Evolutionary conservation across 2,113 vertebrate species (phyloP).

Genomic region (Riparia riparia): DNA sequence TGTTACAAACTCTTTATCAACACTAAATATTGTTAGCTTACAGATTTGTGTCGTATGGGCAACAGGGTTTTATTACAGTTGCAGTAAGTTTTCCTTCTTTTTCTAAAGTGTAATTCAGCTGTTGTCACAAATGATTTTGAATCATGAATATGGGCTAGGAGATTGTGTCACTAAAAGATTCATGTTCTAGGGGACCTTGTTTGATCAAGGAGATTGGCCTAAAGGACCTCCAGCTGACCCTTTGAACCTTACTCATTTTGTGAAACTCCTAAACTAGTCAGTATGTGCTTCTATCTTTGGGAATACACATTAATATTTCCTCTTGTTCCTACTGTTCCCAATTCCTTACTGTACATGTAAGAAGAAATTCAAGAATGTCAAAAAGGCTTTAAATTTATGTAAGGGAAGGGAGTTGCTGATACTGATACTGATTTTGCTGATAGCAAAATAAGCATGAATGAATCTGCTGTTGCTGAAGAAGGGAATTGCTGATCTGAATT

Average conservation of each 20-base stretch:
- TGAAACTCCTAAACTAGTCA: not conserved
- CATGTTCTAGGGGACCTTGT: no score
- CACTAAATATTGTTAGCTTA: not conserved
- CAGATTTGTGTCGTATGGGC: not conserved
- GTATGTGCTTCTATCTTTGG: not conserved
- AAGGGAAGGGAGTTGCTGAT: not conserved
- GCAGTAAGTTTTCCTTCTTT: not conserved
- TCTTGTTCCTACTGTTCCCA: not conserved
- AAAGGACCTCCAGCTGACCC: not conserved
- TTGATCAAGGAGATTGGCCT: not conserved
- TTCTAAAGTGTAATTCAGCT: not conserved
- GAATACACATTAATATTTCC: not conserved
- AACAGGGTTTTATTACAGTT: not conserved
- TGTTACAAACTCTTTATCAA: not conserved
- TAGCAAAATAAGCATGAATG: not conserved
- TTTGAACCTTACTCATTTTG: not conserved
- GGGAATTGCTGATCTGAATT: not conserved
- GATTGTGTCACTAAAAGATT: not conserved
- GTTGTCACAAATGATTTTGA: accelerated
- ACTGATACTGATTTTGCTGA: no score
- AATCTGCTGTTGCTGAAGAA: not conserved
- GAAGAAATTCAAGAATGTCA: not conserved
- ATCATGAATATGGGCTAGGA: accelerated
- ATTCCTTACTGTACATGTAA: not conserved
- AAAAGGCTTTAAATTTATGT: not conserved